Percentiles rank a stretch among this genome's conserved stretches.
Evolutionary conservation across 2,113 vertebrate species (phyloP).

Genomic region (Syrrhaptes paradoxus): DNA sequence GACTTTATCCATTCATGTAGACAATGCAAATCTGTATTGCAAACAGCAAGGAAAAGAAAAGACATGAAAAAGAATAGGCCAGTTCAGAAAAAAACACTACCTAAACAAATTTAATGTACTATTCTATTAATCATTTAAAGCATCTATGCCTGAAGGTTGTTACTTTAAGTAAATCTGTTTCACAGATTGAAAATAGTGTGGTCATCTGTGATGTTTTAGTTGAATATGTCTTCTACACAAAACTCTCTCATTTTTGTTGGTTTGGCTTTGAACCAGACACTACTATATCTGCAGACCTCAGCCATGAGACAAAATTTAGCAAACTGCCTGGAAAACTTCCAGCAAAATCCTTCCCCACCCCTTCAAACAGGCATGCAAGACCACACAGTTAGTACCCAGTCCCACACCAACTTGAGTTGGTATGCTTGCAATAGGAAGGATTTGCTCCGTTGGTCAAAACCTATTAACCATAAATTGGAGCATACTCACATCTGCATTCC

Average conservation of each 20-base stretch:
- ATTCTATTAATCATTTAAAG: background rate
- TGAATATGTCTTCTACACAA: background rate
- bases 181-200: background rate
- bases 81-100: background rate
- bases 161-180: background rate
- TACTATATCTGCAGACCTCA: background rate
- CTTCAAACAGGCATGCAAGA: background rate
- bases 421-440: background rate
- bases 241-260: background rate
- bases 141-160: background rate
- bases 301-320: background rate
- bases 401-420: background rate
- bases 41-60: background rate
- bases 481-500: background rate
- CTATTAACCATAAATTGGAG: background rate
- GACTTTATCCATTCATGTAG: background rate
- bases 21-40: background rate
- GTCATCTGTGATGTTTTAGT: background rate
- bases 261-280: conserved; percentile 37
- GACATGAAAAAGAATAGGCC: background rate
- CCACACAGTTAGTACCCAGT: background rate
- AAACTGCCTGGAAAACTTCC: background rate
- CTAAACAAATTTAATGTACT: background rate
- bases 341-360: background rate
- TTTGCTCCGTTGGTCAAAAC: background rate